A percentile compares a stretch with the other conserved stretches of the same genome.
phyloP scores from a whole-genome alignment of 2,113 vertebrate genomes.

The Naja naja region DNA sequence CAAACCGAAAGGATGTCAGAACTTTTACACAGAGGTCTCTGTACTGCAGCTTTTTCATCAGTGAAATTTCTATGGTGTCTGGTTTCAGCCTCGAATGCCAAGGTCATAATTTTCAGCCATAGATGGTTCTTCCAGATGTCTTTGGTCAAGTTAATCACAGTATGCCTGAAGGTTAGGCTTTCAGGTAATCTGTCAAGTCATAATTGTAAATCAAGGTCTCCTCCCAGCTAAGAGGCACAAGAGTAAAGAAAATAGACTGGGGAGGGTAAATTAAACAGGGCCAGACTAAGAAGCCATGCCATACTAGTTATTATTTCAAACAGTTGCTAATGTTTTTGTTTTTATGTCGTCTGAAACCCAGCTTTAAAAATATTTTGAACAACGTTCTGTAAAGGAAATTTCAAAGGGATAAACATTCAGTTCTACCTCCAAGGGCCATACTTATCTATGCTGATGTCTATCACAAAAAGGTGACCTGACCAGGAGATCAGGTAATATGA shows the following conservation, averaged over 20 bases:
- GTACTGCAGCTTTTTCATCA: constrained; percentile 66
- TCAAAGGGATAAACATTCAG: neutral
- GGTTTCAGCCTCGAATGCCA: constrained; percentile 82
- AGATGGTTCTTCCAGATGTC: constrained; percentile 87
- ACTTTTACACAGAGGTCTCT: constrained; percentile 71
- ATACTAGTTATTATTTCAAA: constrained; percentile 18
- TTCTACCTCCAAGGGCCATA: neutral
- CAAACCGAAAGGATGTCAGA: constrained; percentile 51
- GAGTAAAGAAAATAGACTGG: constrained; percentile 62
- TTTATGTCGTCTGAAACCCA: constrained; percentile 18
- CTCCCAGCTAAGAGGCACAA: constrained; percentile 63
- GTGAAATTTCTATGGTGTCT: constrained; percentile 75
- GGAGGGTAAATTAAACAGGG: constrained; percentile 42
- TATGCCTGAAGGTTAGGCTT: constrained; percentile 80
- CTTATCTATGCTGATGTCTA: neutral
- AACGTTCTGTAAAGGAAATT: neutral
- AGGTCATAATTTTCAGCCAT: constrained; percentile 80
- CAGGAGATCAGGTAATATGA: neutral
- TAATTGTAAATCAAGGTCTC: constrained; percentile 80
- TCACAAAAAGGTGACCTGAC: neutral
- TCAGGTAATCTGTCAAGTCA: constrained; percentile 89
- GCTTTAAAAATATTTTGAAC: neutral
- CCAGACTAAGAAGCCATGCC: constrained; percentile 35
- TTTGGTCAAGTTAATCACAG: constrained; percentile 92
- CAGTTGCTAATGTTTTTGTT: constrained; percentile 26